These are phyloP conservation scores for Meghimatium bilineatum DNA, from an alignment of 2,888 invertebrate genomes.

Conservation along the genomic window DNA sequence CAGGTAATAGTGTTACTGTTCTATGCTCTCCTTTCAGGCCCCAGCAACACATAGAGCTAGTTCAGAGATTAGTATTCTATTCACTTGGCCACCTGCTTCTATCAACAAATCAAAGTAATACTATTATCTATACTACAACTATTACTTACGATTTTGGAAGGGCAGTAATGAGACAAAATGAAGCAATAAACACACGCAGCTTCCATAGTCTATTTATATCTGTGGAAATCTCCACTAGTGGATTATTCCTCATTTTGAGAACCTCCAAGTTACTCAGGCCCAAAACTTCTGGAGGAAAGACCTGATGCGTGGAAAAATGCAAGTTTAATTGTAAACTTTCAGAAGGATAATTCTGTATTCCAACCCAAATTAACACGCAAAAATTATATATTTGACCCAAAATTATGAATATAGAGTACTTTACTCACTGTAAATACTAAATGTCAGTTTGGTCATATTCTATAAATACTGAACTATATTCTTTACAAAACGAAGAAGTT, in stretches of 20 bases:
- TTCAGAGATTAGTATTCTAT: too few relatives aligned
- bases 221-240: slow-evolving; percentile 69
- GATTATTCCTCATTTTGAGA: slow-evolving; percentile 75
- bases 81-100: too few relatives aligned
- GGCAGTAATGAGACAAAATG: slow-evolving; percentile 73
- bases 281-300: slow-evolving; percentile 69
- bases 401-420: neutral
- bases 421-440: too few relatives aligned
- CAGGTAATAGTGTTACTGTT: too few relatives aligned
- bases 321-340: neutral
- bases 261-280: slow-evolving; percentile 69
- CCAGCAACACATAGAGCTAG: too few relatives aligned
- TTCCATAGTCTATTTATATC: slow-evolving; percentile 69
- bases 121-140: neutral
- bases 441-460: too few relatives aligned
- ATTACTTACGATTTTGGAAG: slow-evolving; percentile 70
- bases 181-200: slow-evolving; percentile 68
- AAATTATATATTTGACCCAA: too few relatives aligned
- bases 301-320: slow-evolving; percentile 54
- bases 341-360: too few relatives aligned
- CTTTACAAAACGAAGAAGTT: too few relatives aligned
- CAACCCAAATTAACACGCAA: too few relatives aligned
- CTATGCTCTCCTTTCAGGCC: too few relatives aligned
- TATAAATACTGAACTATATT: too few relatives aligned
- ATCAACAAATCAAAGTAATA: neutral